These are phyloP conservation scores for Austrofundulus limnaeus DNA, from an alignment of 2,113 vertebrate genomes.

Conservation along the genomic window DNA sequence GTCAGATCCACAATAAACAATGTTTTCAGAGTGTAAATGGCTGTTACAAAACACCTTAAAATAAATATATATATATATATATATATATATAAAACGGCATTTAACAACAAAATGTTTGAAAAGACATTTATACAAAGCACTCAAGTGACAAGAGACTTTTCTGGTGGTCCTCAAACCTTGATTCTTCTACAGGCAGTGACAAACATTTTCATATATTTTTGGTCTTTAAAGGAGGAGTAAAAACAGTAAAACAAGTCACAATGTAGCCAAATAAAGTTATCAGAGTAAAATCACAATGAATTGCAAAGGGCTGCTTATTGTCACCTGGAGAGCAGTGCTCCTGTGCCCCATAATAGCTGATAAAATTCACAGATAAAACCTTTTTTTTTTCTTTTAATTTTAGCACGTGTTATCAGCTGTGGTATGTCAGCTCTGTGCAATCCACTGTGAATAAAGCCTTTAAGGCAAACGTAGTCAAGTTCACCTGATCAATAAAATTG, in stretches of 20 bases:
- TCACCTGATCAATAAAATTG: constrained; percentile 74
- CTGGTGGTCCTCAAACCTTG: constrained; percentile 44
- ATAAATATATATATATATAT: neutral
- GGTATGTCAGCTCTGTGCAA: constrained; percentile 1
- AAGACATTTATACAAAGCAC: constrained; percentile 53
- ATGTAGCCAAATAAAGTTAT: constrained; percentile 20
- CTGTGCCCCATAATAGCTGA: constrained; percentile 24
- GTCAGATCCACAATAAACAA: neutral
- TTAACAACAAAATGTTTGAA: constrained; percentile 57
- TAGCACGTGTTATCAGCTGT: constrained; percentile 18
- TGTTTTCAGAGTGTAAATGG: constrained; percentile 1
- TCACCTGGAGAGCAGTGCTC: constrained; percentile 2
- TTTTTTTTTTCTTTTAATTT: neutral
- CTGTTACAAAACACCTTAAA: constrained; percentile 53
- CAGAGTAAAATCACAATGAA: constrained; percentile 26
- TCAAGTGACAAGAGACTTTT: constrained; percentile 43
- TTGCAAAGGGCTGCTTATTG: constrained; percentile 15
- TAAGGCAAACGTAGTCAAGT: constrained; percentile 56
- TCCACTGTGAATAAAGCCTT: constrained; percentile 32
- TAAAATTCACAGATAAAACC: constrained; percentile 22
- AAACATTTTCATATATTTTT: constrained; percentile 68
- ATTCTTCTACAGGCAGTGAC: constrained; percentile 41
- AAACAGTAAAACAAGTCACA: constrained; percentile 57
- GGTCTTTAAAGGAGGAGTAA: constrained; percentile 54
- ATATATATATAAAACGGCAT: constrained; percentile 13